These are phyloP conservation scores for Malurus splendens DNA, from an alignment of 2,797 vertebrate species.

Conservation along the genomic window DNA sequence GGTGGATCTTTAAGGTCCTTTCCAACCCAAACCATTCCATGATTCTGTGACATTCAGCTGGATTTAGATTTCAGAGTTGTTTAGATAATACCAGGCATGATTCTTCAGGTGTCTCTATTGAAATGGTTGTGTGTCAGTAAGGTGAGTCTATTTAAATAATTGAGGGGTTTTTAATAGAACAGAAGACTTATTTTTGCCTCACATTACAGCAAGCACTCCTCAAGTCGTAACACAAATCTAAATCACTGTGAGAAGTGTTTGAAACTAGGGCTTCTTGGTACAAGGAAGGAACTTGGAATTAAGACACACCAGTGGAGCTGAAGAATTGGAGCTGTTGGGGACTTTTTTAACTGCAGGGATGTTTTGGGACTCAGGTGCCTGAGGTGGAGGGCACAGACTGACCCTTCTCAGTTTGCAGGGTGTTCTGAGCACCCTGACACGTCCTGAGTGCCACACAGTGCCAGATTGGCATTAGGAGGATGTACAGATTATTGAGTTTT, in stretches of 20 bases:
- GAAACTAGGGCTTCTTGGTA: neutral
- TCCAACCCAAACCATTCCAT: neutral
- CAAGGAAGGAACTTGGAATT: neutral
- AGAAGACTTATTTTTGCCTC: neutral
- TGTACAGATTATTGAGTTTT: neutral
- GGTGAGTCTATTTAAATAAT: neutral
- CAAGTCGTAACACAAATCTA: neutral
- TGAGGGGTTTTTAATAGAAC: neutral
- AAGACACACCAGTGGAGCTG: neutral
- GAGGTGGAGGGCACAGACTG: neutral
- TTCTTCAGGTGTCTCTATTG: neutral
- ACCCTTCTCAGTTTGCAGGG: neutral
- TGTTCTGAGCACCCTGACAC: neutral
- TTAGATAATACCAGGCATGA: neutral
- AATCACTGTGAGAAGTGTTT: neutral
- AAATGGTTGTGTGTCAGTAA: neutral
- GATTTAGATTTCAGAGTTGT: neutral
- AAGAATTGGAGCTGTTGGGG: neutral
- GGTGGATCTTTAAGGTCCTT: neutral
- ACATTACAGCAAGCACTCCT: neutral
- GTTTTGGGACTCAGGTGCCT: neutral
- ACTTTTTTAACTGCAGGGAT: neutral
- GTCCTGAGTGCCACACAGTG: accelerated
- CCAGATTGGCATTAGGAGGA: neutral
- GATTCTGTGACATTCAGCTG: neutral